phyloP scores from a whole-genome alignment of 2,113 vertebrate species.

The Romanogobio albipinnatus region DNA sequence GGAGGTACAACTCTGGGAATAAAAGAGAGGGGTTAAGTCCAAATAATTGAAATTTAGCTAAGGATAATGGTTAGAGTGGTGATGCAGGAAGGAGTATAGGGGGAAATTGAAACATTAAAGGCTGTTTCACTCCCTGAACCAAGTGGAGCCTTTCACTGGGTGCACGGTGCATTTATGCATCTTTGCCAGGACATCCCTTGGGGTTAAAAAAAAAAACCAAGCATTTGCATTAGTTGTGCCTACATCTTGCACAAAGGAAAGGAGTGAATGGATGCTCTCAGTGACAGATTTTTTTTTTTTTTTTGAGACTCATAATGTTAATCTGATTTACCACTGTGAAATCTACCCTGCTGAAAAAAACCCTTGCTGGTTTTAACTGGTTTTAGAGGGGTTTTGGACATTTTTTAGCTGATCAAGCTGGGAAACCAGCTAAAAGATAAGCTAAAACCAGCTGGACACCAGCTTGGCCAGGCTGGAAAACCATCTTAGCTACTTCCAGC shows the following conservation, averaged over 20 bases:
- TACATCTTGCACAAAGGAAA: background rate
- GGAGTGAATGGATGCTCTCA: background rate
- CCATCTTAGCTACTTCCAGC: no score
- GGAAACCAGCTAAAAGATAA: no score
- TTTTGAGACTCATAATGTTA: background rate
- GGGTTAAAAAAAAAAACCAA: background rate
- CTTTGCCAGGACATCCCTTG: background rate
- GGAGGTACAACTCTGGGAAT: background rate
- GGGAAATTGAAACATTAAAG: background rate
- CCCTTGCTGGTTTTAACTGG: no score
- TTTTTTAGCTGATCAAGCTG: no score
- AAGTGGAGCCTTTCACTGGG: background rate
- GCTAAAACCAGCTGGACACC: no score
- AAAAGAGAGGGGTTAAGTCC: background rate
- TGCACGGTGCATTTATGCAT: background rate
- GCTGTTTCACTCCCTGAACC: background rate
- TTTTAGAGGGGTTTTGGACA: no score
- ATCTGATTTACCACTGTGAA: background rate
- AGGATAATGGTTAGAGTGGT: background rate
- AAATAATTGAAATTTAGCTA: background rate
- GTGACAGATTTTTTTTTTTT: background rate
- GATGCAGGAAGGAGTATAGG: background rate
- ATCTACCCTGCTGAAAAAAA: no score
- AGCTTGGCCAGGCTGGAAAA: no score
- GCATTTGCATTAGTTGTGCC: background rate